A percentile compares a stretch with the other conserved stretches of the same genome.
Conservation (phyloP, 2,797 vertebrate genomes). For the Ambastaia sidthimunki region DNA sequence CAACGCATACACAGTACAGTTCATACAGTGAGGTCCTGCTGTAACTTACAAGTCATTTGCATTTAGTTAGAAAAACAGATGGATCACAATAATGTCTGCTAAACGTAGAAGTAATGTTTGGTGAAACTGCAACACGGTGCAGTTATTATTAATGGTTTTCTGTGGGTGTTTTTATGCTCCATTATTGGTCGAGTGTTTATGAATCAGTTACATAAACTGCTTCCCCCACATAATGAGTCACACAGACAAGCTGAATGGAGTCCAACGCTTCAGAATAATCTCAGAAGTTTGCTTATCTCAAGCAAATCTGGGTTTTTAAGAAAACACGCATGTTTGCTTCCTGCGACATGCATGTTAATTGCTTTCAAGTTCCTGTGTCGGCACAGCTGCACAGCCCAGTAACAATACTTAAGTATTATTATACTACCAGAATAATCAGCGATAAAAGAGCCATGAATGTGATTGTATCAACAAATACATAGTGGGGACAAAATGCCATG, state of each 20-base stretch:
- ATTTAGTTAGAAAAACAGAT: background rate
- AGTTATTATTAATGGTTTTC: background rate
- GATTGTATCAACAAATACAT: background rate
- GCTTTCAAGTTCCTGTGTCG: background rate
- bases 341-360: constrained; percentile 1
- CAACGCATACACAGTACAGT: too few relatives aligned
- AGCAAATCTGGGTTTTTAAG: background rate
- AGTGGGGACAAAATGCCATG: background rate
- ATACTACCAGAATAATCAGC: constrained; percentile 18
- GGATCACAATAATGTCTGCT: too few relatives aligned
- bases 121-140: background rate
- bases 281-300: constrained; percentile 9
- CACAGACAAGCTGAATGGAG: background rate
- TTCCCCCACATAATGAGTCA: constrained; percentile 17
- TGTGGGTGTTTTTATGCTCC: constrained; percentile 17
- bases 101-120: too few relatives aligned
- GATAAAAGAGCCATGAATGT: background rate
- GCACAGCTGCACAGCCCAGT: background rate
- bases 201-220: constrained; percentile 20
- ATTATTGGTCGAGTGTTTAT: background rate
- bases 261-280: background rate
- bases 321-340: constrained; percentile 1
- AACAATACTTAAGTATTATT: constrained; percentile 36
- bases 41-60: background rate
- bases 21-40: too few relatives aligned